Evolutionary conservation across 2,888 invertebrate species (phyloP).

Genomic region (Pterostichus niger): DNA sequence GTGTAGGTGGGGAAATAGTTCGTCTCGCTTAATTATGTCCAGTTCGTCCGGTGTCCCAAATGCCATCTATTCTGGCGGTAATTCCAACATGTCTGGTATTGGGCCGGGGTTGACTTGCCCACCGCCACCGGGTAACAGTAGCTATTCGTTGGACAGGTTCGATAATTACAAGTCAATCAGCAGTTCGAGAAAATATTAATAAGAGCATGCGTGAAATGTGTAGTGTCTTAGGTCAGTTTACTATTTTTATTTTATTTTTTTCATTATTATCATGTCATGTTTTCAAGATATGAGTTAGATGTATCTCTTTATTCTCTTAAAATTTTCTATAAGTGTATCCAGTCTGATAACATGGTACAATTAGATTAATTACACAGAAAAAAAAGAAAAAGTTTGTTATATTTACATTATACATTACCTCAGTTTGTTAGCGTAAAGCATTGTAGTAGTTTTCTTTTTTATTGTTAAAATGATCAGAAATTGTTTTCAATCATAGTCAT

Average conservation of each 20-base stretch:
- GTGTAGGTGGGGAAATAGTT: constrained; percentile 60
- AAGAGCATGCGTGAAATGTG: neutral
- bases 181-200: constrained; percentile 72
- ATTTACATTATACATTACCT: neutral
- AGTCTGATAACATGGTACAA: constrained; percentile 30
- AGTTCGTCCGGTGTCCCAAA: constrained; percentile 68
- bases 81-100: constrained; percentile 72
- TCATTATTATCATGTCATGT: neutral
- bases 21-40: constrained; percentile 61
- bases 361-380: neutral
- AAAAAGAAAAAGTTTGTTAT: neutral
- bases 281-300: neutral
- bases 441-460: too few relatives aligned
- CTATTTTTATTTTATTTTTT: neutral
- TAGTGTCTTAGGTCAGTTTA: constrained; percentile 2
- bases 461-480: too few relatives aligned
- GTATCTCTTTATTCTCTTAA: neutral
- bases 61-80: constrained; percentile 69
- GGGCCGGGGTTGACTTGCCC: constrained; percentile 73
- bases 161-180: constrained; percentile 72
- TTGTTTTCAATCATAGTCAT: too few relatives aligned
- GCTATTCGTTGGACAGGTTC: constrained; percentile 74
- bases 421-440: too few relatives aligned
- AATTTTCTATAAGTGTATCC: constrained; percentile 13
- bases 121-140: constrained; percentile 75